Evolutionary conservation across 1,140 invertebrate species (phyloP).

Genomic region (Diachasmimorpha longicaudata): DNA sequence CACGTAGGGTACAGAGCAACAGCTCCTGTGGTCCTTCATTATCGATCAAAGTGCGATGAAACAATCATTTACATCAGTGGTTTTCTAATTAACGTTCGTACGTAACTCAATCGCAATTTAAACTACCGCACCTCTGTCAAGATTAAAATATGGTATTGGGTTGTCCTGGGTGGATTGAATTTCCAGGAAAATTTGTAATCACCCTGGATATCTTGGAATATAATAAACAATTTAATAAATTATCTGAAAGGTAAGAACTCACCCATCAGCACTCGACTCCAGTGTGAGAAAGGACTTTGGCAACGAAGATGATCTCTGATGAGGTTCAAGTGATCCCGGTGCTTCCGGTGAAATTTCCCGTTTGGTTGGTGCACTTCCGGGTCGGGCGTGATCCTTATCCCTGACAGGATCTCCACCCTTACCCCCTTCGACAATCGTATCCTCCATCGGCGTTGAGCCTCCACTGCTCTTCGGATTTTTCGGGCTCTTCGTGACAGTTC

Average conservation of each 20-base stretch:
- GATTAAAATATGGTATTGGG: too few relatives aligned
- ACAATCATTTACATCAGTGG: not conserved
- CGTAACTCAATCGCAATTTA: not conserved
- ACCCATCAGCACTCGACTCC: constrained; percentile 46
- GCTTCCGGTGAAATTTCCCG: constrained; percentile 45
- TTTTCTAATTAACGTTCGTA: not conserved
- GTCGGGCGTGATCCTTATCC: constrained; percentile 58
- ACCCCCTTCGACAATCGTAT: constrained; percentile 48
- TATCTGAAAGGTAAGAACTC: constrained; percentile 33
- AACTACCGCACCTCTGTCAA: not conserved
- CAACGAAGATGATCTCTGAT: constrained; percentile 69
- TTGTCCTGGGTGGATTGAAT: too few relatives aligned
- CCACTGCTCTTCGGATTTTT: constrained; percentile 63
- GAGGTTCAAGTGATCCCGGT: constrained; percentile 55
- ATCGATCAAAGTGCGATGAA: not conserved
- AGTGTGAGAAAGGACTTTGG: constrained; percentile 70
- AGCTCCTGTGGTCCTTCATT: not conserved
- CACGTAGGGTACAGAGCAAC: not conserved
- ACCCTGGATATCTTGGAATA: too few relatives aligned
- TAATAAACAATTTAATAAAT: too few relatives aligned
- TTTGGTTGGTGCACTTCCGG: constrained; percentile 65
- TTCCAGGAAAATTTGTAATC: too few relatives aligned
- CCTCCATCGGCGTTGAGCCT: constrained; percentile 63
- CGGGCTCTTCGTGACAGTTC: constrained; percentile 61
- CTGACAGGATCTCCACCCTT: constrained; percentile 51